phyloP scores from a whole-genome alignment of 2,113 vertebrate genomes.

The Oryzias javanicus region DNA sequence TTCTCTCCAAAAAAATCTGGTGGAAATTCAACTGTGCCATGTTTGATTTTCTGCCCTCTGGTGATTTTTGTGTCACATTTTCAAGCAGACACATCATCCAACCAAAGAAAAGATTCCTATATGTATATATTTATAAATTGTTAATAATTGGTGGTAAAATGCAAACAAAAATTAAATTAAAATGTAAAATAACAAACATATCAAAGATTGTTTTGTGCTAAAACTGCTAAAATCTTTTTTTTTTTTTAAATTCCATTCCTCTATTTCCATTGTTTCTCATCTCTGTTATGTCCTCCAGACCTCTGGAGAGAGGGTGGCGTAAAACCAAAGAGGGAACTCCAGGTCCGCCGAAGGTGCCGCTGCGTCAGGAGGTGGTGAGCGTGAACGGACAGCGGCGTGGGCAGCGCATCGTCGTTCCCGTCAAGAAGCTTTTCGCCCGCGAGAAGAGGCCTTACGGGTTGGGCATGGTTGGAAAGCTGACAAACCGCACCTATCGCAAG shows the following conservation, averaged over 20 bases:
- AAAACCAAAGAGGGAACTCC: slow-evolving; percentile 89
- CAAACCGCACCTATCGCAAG: slow-evolving; percentile 97
- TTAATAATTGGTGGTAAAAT: no score
- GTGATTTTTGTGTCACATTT: neutral
- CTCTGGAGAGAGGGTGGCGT: slow-evolving; percentile 93
- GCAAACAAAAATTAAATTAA: no score
- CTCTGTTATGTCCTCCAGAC: slow-evolving; percentile 68
- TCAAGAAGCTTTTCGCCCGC: slow-evolving; percentile 93
- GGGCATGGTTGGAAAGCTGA: slow-evolving; percentile 96
- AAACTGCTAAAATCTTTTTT: no score
- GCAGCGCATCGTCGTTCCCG: slow-evolving; percentile 90
- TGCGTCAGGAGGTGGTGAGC: slow-evolving; percentile 96
- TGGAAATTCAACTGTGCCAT: neutral
- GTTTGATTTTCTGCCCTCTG: neutral
- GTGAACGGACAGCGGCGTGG: slow-evolving; percentile 86
- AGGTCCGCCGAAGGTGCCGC: slow-evolving; percentile 87
- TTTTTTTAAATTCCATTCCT: neutral
- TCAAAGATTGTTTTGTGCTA: neutral
- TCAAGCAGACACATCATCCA: neutral
- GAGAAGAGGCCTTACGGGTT: slow-evolving; percentile 95
- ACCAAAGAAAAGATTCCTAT: no score
- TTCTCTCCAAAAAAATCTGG: neutral
- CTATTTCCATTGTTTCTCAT: neutral
- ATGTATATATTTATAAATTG: no score
- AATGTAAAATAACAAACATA: neutral